These are phyloP conservation scores for Diarsia brunnea DNA, from an alignment of 2,888 invertebrate species.

Conservation along the genomic window DNA sequence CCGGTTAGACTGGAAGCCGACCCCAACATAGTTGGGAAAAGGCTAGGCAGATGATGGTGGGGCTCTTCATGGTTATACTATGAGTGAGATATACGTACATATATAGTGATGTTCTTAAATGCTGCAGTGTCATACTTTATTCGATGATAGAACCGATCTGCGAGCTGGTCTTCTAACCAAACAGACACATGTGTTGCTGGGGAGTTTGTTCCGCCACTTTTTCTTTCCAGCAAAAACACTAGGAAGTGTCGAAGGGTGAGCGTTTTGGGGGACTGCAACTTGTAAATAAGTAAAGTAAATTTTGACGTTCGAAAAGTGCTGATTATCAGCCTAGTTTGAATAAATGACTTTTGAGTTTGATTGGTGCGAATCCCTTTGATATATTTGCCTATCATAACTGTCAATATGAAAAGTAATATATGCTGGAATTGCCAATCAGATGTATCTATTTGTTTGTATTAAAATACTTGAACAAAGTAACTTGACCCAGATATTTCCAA, in stretches of 20 bases:
- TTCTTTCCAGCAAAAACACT: no score
- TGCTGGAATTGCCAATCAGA: not conserved
- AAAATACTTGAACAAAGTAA: conserved; percentile 1
- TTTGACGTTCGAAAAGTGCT: no score
- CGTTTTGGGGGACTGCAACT: no score
- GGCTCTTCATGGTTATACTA: not conserved
- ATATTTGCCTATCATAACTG: not conserved
- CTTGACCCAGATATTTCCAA: not conserved
- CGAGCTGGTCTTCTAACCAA: no score
- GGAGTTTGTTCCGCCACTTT: no score
- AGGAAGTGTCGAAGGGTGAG: no score
- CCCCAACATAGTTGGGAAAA: no score
- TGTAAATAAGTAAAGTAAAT: no score
- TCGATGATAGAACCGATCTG: not conserved
- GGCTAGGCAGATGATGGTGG: not conserved
- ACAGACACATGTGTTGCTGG: no score
- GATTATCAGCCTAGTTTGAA: no score
- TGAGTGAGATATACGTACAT: not conserved
- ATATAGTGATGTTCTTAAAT: not conserved
- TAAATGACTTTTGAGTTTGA: no score
- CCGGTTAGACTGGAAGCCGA: no score
- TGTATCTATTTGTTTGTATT: not conserved
- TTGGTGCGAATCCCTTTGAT: not conserved
- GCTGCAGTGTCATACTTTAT: not conserved
- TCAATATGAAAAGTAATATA: not conserved